Evolutionary conservation across 2,888 invertebrate species (phyloP).

Genomic region (Coenonympha glycerion): DNA sequence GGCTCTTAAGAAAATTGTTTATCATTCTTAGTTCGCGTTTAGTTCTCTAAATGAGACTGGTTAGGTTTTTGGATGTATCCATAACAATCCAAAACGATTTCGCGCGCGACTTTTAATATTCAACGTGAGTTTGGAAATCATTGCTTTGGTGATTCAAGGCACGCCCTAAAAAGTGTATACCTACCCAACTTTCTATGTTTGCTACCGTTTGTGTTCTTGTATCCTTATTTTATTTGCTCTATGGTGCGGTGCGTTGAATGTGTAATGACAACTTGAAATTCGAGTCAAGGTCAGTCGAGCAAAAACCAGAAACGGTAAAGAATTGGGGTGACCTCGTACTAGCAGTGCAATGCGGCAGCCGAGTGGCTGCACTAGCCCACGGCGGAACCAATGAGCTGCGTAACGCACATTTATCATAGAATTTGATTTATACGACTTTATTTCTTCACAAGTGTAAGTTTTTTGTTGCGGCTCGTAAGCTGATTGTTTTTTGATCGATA

Average conservation of each 20-base stretch:
- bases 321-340: constrained; percentile 53
- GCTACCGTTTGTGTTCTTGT: constrained; percentile 35
- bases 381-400: constrained; percentile 10
- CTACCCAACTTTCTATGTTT: constrained; percentile 62
- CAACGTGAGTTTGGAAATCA: constrained; percentile 26
- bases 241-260: constrained; percentile 40
- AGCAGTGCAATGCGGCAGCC: constrained; percentile 49
- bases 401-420: constrained; percentile 13
- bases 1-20: too few relatives aligned
- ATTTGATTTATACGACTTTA: too few relatives aligned
- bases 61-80: constrained; percentile 10
- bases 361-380: constrained; percentile 13
- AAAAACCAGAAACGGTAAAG: constrained; percentile 61
- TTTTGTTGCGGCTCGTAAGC: too few relatives aligned
- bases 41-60: too few relatives aligned
- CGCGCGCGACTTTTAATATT: constrained; percentile 19
- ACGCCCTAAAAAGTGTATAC: constrained; percentile 62
- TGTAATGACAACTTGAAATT: constrained; percentile 59
- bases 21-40: too few relatives aligned
- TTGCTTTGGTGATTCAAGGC: constrained; percentile 40
- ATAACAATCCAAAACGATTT: constrained; percentile 7
- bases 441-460: too few relatives aligned
- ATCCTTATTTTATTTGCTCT: constrained; percentile 33
- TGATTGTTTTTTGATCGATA: not conserved
- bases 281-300: constrained; percentile 55